Evolutionary conservation across 2,797 vertebrate genomes (phyloP).

Genomic region (Sebastes iracundus): DNA sequence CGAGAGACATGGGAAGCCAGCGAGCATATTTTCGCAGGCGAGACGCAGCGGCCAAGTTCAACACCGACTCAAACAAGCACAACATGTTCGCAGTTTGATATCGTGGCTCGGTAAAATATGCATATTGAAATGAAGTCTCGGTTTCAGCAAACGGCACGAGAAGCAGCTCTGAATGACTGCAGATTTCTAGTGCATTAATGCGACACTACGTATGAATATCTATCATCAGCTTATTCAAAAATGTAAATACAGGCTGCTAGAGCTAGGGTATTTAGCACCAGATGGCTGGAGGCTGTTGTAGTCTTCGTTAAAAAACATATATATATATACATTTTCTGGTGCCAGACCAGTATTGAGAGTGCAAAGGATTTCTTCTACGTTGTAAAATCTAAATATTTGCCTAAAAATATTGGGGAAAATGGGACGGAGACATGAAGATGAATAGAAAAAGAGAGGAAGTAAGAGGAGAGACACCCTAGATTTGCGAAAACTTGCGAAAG

Average conservation of each 20-base stretch:
- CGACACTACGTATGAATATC: background rate
- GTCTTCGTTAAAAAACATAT: too few species aligned
- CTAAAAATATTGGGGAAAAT: too few species aligned
- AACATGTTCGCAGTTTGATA: constrained; percentile 1
- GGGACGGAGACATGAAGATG: too few species aligned
- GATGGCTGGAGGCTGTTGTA: background rate
- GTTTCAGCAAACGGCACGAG: background rate
- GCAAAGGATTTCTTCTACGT: too few species aligned
- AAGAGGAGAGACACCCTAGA: too few species aligned
- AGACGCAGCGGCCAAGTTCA: constrained; percentile 32
- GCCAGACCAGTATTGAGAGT: too few species aligned
- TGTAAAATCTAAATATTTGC: too few species aligned
- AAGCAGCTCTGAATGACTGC: background rate
- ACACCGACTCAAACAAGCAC: constrained; percentile 8
- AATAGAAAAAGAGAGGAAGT: too few species aligned
- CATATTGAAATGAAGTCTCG: background rate
- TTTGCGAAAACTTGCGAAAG: too few species aligned
- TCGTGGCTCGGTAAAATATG: background rate
- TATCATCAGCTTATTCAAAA: background rate
- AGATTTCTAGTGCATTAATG: background rate
- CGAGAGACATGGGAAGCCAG: background rate
- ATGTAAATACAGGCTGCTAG: background rate
- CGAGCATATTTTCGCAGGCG: constrained; percentile 17
- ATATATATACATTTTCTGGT: too few species aligned
- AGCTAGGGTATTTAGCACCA: background rate